Evolutionary conservation across 2,888 invertebrate species (phyloP), one percentile per base, ranked within the genome.

Genomic region (Latheticus oryzae): DNA sequence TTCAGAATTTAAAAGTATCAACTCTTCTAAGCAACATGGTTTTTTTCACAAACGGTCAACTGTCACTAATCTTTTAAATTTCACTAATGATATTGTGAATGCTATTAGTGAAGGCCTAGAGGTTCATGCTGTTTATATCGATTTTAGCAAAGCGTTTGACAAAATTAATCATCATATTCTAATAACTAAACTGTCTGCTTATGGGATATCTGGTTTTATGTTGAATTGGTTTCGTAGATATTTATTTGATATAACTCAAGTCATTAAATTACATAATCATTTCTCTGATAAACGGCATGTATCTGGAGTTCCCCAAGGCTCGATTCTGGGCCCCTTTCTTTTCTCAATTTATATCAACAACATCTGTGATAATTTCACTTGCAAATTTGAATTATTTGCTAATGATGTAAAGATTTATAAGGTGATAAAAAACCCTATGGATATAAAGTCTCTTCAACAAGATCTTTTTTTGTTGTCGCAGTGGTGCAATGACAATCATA

Each of bases 131-230:
- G n/a, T 26, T 2, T 26, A 26, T 26, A 26, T 7, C 2, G 26
- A 26, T 26, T 26, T 26, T 7, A 26, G 26, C n/a, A 26, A 26
- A 7, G 26, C 26, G 7, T 26, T 26, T 7, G 26, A 26, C 26
- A 26, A 26, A 26, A 7, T 26, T 8, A 26, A 26, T 7, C 26
- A 26, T 26, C 9, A 7, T 8, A 26, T 26, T 26, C n/a, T 26
- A 5, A 26, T 26, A 4, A 2, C 7, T 8, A 26, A 26, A 9
- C n/a, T 26, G 9, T 26, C 26, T 4, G 26, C 26, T 7, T 26
- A 26, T 26, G 26, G 26, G 2, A 7, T 26, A 3, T 4, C 26
- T 26, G 26, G 26, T 2, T 4, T 7, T 26, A 3, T 26, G 26
- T 7, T 26, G 2, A 2, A 4, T 2, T 26, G 26, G 26, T 26